Percentiles rank a stretch among this genome's conserved stretches.
phyloP scores from a whole-genome alignment of 2,888 invertebrate species.

The Anagyrus pseudococci region DNA sequence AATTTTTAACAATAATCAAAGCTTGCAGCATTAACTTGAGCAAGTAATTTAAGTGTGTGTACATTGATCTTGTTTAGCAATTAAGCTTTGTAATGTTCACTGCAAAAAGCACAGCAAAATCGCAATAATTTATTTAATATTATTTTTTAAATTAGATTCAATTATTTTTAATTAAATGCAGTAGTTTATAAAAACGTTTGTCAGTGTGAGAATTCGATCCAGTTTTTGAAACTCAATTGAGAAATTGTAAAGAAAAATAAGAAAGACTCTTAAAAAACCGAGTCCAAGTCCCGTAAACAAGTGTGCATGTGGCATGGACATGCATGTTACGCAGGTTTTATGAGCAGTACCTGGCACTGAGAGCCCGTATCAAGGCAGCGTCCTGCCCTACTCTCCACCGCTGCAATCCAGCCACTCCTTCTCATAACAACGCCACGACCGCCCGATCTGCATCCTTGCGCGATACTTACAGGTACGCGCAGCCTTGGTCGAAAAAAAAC shows the following conservation, averaged over 20 bases:
- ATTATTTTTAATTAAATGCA: not conserved
- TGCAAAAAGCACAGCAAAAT: slow-evolving; percentile 8
- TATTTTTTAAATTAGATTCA: slow-evolving; percentile 6
- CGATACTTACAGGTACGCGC: slow-evolving; percentile 62
- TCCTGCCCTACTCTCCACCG: slow-evolving; percentile 75
- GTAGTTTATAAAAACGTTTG: too few species aligned
- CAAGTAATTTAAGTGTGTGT: slow-evolving; percentile 22
- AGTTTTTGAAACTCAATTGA: not conserved
- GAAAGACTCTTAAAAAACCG: too few species aligned
- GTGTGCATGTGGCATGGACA: slow-evolving; percentile 57
- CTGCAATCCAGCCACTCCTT: slow-evolving; percentile 60
- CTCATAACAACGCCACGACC: slow-evolving; percentile 61
- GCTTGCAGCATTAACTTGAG: slow-evolving; percentile 22
- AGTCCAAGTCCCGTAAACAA: slow-evolving; percentile 44
- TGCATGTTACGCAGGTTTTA: slow-evolving; percentile 77
- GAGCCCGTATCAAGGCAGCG: slow-evolving; percentile 87
- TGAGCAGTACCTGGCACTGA: slow-evolving; percentile 86
- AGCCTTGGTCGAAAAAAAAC: slow-evolving; percentile 25
- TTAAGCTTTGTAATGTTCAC: slow-evolving; percentile 16
- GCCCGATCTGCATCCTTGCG: slow-evolving; percentile 70
- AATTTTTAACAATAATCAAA: slow-evolving; percentile 14
- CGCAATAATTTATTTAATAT: not conserved
- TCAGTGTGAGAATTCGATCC: too few species aligned
- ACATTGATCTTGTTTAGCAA: slow-evolving; percentile 17
- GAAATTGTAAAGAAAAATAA: slow-evolving; percentile 30